A percentile compares a stretch with the other conserved stretches of the same genome.
phyloP scores from a whole-genome alignment of 2,888 invertebrate genomes.

The Ophion costatus region DNA sequence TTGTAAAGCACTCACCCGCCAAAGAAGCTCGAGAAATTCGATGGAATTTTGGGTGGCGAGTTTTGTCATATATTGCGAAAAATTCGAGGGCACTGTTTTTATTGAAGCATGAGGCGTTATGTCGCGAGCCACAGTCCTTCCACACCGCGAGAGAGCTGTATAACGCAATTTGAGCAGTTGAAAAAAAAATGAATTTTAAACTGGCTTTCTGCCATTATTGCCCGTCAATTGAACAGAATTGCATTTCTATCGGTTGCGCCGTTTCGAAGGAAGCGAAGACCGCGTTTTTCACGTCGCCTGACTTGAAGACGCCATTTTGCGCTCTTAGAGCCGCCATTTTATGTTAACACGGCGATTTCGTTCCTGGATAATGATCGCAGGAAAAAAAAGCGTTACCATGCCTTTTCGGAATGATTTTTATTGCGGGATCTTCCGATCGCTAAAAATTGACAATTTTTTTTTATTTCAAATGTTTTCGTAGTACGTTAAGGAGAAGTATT shows the following conservation, averaged over 20 bases:
- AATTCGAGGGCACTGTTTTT: background rate
- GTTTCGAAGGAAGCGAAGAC: background rate
- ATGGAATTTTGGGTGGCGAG: slow-evolving; percentile 4
- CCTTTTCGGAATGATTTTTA: background rate
- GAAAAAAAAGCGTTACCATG: slow-evolving; percentile 5
- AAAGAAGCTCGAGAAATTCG: slow-evolving; percentile 18
- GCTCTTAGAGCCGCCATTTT: background rate
- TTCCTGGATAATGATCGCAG: background rate
- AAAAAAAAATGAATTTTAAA: no score
- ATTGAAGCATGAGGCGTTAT: background rate
- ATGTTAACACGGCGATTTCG: background rate
- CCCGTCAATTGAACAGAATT: background rate
- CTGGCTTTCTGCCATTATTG: background rate
- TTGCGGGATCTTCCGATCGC: slow-evolving; percentile 8
- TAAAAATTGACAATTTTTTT: slow-evolving; percentile 17
- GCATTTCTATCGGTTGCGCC: background rate
- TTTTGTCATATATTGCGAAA: background rate
- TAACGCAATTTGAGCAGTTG: background rate
- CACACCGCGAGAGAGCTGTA: background rate
- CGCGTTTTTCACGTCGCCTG: background rate
- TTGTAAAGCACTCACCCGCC: slow-evolving; percentile 19
- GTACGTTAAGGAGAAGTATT: background rate
- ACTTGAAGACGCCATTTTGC: background rate
- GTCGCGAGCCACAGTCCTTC: background rate
- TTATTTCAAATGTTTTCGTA: background rate